These are phyloP conservation scores for Tenthredo notha DNA, from an alignment of 2,888 invertebrate genomes.

Conservation along the genomic window DNA sequence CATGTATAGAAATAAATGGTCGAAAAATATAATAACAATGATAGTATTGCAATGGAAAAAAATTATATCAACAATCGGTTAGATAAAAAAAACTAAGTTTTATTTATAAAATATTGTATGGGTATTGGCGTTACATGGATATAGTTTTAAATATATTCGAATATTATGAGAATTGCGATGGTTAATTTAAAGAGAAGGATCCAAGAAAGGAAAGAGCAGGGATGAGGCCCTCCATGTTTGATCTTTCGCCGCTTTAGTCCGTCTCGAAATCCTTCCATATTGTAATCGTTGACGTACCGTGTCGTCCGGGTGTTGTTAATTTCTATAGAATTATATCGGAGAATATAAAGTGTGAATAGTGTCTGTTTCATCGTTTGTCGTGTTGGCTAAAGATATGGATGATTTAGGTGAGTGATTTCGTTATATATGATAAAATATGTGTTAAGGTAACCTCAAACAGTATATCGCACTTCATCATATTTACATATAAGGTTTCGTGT, in stretches of 20 bases:
- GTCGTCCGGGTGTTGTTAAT: conserved; percentile 55
- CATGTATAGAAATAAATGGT: neutral
- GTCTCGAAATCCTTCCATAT: conserved; percentile 47
- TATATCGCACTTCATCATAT: neutral
- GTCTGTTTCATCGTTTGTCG: neutral
- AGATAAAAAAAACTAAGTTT: neutral
- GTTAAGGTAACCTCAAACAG: conserved; percentile 63
- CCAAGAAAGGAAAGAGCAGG: neutral
- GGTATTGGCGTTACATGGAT: neutral
- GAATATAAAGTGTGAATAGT: neutral
- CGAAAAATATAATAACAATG: neutral
- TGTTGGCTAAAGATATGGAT: conserved; percentile 68
- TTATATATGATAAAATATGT: conserved; percentile 55
- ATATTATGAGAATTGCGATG: neutral
- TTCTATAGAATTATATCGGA: conserved; percentile 4
- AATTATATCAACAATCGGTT: neutral
- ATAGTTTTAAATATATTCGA: neutral
- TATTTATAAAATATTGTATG: neutral
- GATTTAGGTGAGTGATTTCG: conserved; percentile 72
- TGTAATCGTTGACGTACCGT: conserved; percentile 43
- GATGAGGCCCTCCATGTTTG: conserved; percentile 65
- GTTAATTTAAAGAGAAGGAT: neutral
- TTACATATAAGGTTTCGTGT: neutral
- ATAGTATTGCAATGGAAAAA: neutral
- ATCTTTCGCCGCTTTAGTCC: conserved; percentile 57